Evolutionary conservation across 2,888 invertebrate genomes (phyloP).

Genomic region (Bombyx huttoni): DNA sequence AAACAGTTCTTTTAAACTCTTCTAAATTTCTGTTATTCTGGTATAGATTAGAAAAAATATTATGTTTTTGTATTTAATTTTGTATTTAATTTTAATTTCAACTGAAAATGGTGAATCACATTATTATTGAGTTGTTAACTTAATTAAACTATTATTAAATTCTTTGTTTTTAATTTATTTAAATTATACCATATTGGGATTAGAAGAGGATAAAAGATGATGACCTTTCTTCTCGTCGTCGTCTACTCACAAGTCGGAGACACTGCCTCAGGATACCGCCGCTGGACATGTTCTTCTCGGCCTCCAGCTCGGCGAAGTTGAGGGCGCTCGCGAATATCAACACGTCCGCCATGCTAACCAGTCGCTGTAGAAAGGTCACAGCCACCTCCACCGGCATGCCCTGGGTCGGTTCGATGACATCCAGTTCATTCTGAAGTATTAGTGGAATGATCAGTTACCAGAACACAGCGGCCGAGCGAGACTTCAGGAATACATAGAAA

Average conservation of each 20-base stretch:
- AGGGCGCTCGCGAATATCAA: slow-evolving; percentile 97
- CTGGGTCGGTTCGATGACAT: slow-evolving; percentile 98
- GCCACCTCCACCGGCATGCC: slow-evolving; percentile 99
- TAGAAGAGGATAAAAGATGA: slow-evolving; percentile 13
- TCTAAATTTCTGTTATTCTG: no score
- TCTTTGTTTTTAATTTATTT: no score
- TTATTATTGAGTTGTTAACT: no score
- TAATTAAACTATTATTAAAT: no score
- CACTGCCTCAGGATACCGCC: slow-evolving; percentile 99
- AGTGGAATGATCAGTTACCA: neutral
- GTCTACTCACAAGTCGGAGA: slow-evolving; percentile 83
- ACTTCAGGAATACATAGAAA: no score
- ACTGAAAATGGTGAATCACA: no score
- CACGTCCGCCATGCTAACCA: slow-evolving; percentile 99
- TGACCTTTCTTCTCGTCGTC: no score
- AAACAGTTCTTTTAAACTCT: no score
- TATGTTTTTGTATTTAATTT: no score
- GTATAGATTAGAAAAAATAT: no score
- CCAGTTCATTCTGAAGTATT: slow-evolving; percentile 88
- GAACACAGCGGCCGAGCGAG: neutral
- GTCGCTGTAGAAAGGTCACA: slow-evolving; percentile 96
- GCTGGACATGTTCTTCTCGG: slow-evolving; percentile 99
- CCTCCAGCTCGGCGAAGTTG: slow-evolving; percentile 97
- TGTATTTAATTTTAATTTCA: no score
- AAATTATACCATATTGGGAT: no score